Evolutionary conservation across 1,140 invertebrate genomes (phyloP), one percentile per base, ranked within the genome.

Genomic region (Ganaspis sp.): DNA sequence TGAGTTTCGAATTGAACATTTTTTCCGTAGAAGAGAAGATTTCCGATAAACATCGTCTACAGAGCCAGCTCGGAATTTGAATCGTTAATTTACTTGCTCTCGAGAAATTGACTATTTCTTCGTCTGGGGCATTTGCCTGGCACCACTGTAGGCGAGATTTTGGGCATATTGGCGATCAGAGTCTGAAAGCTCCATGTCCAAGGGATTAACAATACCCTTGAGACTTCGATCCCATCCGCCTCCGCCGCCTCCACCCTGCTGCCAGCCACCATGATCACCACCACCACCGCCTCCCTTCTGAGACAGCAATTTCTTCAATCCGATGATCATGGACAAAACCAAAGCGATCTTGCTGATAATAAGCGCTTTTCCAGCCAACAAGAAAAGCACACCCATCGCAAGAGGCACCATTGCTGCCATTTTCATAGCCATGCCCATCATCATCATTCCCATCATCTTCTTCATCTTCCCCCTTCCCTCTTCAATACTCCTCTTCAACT

Each of bases 361-460:
- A 15, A 96, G 87, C 1, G 95, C 95, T 87, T 96, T 96, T 70
- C 95, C 95, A 1, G 95, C 95, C 70, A 96, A 83, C 5, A 96
- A 87, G 88, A 95, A 96, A 0, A 96, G 91, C 1, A 94, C 94
- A 42, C 94, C 95, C 83, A 96, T 95, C 0, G 94, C 94, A 0
- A 95, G 86, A 0, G 95, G 95, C 11, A 96, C 92, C 91, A 95
- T 89, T 0, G 94, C 94, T 0, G 93, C 94, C 93, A 95, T 93
- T 87, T 95, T 96, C 92, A 95, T 95, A 0, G 93, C 94, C 74
- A 95, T 92, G 0, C 94, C 95, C 94, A 95, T 95, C 93, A 95
- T 94, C 94, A 96, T 95, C 92, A 95, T 95, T 21, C 94, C 93
- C 94, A 96, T 95, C 95, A 96, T 96, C 78, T 95, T 95, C 92